Evolutionary conservation across 2,888 invertebrate species (phyloP), one percentile per base, ranked within the genome.

Genomic region (Callyntrura sp.): DNA sequence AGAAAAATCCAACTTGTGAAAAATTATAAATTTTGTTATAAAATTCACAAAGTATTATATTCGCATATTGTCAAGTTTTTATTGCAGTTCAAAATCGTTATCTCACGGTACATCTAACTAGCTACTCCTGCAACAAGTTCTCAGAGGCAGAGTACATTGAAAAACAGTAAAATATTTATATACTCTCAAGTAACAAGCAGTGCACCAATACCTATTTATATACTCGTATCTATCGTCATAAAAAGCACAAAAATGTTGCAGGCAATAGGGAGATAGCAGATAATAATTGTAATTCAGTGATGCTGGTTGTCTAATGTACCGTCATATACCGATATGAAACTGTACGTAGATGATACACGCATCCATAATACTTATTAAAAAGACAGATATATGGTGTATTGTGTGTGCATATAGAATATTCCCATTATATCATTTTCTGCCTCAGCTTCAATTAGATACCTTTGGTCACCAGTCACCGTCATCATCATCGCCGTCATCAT

Each of bases 391-490:
- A 62, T 2, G 1, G n/a, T 28, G 68, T 70, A 70, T 43, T 25
- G 28, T 5, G 6, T 20, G 23, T 0, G 48, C 9, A 62, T 82
- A 14, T 35, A 35, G 35, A 35, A 35, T 62, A 12, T 62, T 28
- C 35, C 35, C 35, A 35, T 48, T 79, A 79, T 79, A 23, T 45
- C 17, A 17, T 45, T 20, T 14, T 35, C 35, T 68, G 35, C 9
- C 68, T n/a, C n/a, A 14, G n/a, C 35, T 68, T 68, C 68, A 68
- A 68, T 68, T 68, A 68, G 68, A 68, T 68, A n/a, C 68, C 68
- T 68, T 43, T 68, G 68, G 68, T 68, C 68, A 68, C 17, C 68
- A 35, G 68, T 68, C 68, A 68, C 17, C 68, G 43, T 68, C 68
- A n/a, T 68, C 68, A 51, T 11, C 45, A 8, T 68, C 68, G 9